Percentiles rank a stretch among this genome's conserved stretches.
Evolutionary conservation across 2,113 vertebrate species (phyloP).

Genomic region (Platysternon megacephalum): DNA sequence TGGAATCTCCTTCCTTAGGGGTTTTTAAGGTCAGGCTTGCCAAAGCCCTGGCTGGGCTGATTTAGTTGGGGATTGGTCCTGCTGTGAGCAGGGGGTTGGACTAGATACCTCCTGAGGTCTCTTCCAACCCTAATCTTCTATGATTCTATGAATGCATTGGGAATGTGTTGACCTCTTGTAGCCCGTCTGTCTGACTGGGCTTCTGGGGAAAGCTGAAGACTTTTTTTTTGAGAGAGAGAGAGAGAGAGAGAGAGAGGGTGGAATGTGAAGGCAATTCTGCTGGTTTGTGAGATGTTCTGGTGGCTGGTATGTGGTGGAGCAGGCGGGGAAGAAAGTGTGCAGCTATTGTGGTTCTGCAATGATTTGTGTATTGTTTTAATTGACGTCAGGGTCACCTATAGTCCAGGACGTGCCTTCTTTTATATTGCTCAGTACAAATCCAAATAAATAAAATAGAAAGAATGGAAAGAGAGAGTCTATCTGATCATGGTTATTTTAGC

Average conservation of each 20-base stretch:
- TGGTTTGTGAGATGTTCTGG: accelerated
- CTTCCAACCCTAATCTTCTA: no score
- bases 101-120: no score
- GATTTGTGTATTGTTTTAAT: accelerated
- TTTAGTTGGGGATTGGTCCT: no score
- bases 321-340: neutral
- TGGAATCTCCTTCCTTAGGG: no score
- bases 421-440: neutral
- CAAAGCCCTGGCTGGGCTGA: no score
- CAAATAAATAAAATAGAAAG: accelerated
- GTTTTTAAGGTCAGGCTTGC: no score
- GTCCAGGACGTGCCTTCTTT: neutral
- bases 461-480: neutral
- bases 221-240: neutral
- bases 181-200: neutral
- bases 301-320: neutral
- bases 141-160: no score
- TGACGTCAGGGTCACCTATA: neutral
- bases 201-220: neutral
- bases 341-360: accelerated
- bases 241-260: accelerated
- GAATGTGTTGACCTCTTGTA: accelerated
- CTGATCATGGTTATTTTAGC: neutral
- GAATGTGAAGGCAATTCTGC: accelerated
- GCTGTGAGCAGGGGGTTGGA: no score